Evolutionary conservation across 2,797 vertebrate species (phyloP).

Genomic region (Myiotriccus ornatus): DNA sequence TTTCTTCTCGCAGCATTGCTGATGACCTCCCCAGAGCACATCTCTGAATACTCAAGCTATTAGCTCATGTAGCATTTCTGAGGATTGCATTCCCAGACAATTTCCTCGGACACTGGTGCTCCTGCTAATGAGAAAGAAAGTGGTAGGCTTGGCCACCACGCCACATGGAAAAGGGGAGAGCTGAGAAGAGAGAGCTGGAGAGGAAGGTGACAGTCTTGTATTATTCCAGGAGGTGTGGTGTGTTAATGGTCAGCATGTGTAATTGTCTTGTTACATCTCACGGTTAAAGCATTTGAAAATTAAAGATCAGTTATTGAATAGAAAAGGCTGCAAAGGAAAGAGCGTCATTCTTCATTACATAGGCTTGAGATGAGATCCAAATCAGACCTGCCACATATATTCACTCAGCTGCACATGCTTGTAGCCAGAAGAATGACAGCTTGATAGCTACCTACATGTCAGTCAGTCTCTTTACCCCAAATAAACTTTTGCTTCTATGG

Average conservation of each 20-base stretch:
- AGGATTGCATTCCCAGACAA: background rate
- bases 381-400: background rate
- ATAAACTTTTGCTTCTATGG: conserved; percentile 49
- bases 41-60: conserved; percentile 14
- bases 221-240: background rate
- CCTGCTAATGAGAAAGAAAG: background rate
- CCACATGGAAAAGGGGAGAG: background rate
- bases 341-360: background rate
- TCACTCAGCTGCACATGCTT: background rate
- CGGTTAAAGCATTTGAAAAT: conserved; percentile 45
- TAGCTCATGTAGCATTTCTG: background rate
- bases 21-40: background rate
- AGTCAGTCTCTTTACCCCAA: conserved; percentile 31
- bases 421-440: background rate
- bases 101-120: background rate
- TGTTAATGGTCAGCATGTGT: conserved; percentile 11
- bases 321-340: conserved; percentile 11
- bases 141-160: background rate
- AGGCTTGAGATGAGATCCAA: conserved; percentile 14
- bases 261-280: conserved; percentile 19
- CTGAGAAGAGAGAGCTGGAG: background rate
- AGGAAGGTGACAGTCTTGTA: background rate
- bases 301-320: conserved; percentile 45
- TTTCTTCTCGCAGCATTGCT: background rate
- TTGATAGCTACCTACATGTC: conserved; percentile 3